Evolutionary conservation across 1,140 invertebrate species (phyloP), one percentile per base, ranked within the genome.

Genomic region (Aphidius gifuensis): DNA sequence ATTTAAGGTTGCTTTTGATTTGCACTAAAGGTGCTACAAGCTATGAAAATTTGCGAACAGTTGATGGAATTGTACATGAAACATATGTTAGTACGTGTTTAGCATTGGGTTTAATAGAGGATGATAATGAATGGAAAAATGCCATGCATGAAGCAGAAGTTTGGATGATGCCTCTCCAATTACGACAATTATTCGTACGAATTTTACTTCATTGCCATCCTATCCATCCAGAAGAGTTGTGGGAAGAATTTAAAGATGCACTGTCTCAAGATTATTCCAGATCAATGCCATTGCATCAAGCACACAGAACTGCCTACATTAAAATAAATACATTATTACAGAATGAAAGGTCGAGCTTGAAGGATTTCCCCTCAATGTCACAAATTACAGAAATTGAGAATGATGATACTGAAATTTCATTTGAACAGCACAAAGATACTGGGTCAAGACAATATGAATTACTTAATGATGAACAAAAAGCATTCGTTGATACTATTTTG

Each of bases 241-340:
- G 62, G 62, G 51, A 64, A 9, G 49, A 60, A 42, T 60, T 64
- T 39, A 58, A 64, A 43, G 44, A 54, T 54, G 32, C 49, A 11
- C 11, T 64, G 48, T 64, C 62, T 6, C 9, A 60, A 48, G 57
- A 64, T 60, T 60, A 38, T 51, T 21, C 49, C 2, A 16, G 23
- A 23, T 32, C 16, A 21, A 51, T 51, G 49, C 4, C n/a, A 8
- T 6, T 21, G 6, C 7, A 8, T 32, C 16, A 32, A 51, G 49
- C 49, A 5, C 49, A 21, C 5, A 21, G 23, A 38, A 51, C 23
- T 7, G 49, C 49, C 4, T 51, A 51, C 9, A 51, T 51, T 38
- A 16, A 38, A 51, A 51, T 51, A 32, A 51, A 51, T 9, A 51
- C 49, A 6, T 9, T 51, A 38, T 23, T 51, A 7, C 23, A 21